phyloP scores from a whole-genome alignment of 2,113 vertebrate genomes.

The Tricholaema leucomelas region DNA sequence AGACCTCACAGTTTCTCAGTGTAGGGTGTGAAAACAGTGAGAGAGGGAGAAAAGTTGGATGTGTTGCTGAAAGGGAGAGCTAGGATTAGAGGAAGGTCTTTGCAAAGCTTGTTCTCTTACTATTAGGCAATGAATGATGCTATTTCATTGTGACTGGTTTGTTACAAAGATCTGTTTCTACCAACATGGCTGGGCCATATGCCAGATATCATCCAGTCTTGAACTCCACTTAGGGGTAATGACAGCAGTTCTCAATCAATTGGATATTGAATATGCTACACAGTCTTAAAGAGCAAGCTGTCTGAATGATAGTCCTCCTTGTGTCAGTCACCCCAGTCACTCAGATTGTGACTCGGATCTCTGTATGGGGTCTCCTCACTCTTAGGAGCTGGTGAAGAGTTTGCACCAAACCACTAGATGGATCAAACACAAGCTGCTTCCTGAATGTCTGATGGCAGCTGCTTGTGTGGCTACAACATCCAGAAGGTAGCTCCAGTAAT shows the following conservation, averaged over 20 bases:
- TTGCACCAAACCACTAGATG: neutral
- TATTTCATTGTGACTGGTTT: neutral
- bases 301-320: neutral
- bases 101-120: neutral
- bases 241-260: neutral
- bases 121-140: neutral
- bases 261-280: neutral
- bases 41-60: neutral
- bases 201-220: neutral
- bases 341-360: neutral
- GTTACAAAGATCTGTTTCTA: neutral
- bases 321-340: neutral
- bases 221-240: neutral
- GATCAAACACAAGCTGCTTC: neutral
- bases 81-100: neutral
- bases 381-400: neutral
- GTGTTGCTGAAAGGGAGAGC: neutral
- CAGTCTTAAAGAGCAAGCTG: neutral
- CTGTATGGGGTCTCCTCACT: neutral
- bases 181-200: neutral
- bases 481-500: neutral
- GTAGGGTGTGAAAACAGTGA: neutral
- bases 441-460: neutral
- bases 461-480: neutral
- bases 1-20: slow-evolving; percentile 3